phyloP scores from a whole-genome alignment of 2,888 invertebrate species.

The Patella caerulea region DNA sequence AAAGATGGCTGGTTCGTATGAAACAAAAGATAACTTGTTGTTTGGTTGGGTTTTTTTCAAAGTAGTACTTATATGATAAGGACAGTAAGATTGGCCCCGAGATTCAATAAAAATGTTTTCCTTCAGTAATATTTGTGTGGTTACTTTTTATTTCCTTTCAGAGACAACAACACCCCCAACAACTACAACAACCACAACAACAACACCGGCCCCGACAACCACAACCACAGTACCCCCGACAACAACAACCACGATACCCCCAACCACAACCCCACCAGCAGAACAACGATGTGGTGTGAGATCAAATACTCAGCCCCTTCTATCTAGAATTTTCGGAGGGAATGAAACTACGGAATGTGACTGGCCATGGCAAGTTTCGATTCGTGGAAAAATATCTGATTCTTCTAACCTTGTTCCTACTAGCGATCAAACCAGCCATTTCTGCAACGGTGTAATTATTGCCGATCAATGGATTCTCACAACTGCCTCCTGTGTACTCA shows the following conservation, averaged over 20 bases:
- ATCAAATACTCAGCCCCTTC: not conserved
- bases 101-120: no score
- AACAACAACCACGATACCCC: not conserved
- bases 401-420: not conserved
- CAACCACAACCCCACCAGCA: conserved; percentile 1
- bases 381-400: not conserved
- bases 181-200: not conserved
- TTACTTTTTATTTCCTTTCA: not conserved
- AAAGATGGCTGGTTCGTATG: no score
- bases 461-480: not conserved
- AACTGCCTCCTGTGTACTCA: not conserved
- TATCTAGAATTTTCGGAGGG: not conserved
- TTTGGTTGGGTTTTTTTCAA: no score
- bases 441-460: not conserved
- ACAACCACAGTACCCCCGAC: not conserved
- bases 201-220: not conserved
- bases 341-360: not conserved
- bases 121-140: no score
- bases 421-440: not conserved
- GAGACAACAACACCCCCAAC: not conserved
- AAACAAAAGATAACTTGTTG: no score
- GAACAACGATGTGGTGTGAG: not conserved
- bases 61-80: no score
- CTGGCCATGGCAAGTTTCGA: not conserved
- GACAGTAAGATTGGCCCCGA: no score